Percentiles rank a stretch among this genome's conserved stretches.
Conservation (phyloP, 2,888 invertebrate genomes). For the Oscheius myriophilus region DNA sequence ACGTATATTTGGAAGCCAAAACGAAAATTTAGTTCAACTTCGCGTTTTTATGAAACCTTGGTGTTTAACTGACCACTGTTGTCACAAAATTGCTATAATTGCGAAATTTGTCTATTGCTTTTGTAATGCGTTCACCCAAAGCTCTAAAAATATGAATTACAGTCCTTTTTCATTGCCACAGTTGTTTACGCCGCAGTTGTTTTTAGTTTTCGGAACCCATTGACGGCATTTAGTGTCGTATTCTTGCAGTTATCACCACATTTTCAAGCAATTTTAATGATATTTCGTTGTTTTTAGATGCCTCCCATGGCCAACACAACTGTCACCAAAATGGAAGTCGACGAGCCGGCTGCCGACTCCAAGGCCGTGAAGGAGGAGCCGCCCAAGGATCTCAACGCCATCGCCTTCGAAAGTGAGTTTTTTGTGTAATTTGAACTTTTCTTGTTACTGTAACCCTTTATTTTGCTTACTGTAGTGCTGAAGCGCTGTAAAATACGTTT, state of each 20-base stretch:
- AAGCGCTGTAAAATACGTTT: not conserved
- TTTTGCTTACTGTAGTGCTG: not conserved
- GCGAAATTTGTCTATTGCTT: too few relatives aligned
- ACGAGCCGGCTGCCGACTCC: constrained; percentile 32
- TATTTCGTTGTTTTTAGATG: constrained; percentile 3
- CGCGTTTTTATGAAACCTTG: too few relatives aligned
- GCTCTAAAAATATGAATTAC: too few relatives aligned
- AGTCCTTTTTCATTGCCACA: too few relatives aligned
- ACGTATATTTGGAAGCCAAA: too few relatives aligned
- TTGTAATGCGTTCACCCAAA: too few relatives aligned
- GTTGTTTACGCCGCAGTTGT: too few relatives aligned
- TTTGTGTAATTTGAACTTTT: too few relatives aligned
- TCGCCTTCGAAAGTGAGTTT: constrained; percentile 52
- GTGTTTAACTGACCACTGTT: too few relatives aligned
- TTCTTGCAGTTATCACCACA: too few relatives aligned
- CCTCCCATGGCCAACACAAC: constrained; percentile 14
- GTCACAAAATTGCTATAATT: too few relatives aligned
- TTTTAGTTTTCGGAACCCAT: not conserved
- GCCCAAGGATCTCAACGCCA: constrained; percentile 40
- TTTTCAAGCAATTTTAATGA: not conserved
- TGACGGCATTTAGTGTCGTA: not conserved
- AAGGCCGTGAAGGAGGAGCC: constrained; percentile 32
- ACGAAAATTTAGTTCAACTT: too few relatives aligned
- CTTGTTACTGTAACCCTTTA: not conserved
- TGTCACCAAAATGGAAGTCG: constrained; percentile 62